Percentiles rank a stretch among this genome's conserved stretches.
These are phyloP conservation scores for Ploceus nigricollis DNA, from an alignment of 2,113 vertebrate genomes.

Conservation along the genomic window DNA sequence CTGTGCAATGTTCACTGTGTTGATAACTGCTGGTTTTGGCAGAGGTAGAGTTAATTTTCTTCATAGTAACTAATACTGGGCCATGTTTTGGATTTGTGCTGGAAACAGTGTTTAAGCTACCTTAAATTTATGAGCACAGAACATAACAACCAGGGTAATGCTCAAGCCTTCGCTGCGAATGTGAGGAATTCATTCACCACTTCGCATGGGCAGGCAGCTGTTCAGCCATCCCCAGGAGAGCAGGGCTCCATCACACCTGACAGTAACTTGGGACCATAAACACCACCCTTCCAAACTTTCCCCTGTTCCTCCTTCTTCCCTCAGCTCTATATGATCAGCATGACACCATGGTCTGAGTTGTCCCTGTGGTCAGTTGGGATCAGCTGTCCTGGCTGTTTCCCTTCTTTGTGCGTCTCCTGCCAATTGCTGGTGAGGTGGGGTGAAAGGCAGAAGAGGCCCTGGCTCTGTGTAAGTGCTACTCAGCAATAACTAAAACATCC, in stretches of 20 bases:
- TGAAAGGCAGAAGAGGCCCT: background rate
- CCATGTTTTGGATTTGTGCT: background rate
- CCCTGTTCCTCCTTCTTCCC: background rate
- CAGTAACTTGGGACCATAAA: background rate
- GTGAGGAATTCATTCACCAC: background rate
- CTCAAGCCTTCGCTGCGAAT: rapidly evolving
- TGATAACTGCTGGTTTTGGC: background rate
- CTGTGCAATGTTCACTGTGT: background rate
- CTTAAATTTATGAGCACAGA: background rate
- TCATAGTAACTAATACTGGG: background rate
- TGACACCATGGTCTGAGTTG: background rate
- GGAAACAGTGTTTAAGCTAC: background rate
- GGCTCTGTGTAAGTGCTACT: background rate
- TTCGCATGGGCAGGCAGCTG: background rate
- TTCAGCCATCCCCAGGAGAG: background rate
- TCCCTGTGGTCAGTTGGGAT: background rate
- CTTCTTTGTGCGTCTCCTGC: background rate
- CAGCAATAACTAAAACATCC: background rate
- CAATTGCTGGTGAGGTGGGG: rapidly evolving
- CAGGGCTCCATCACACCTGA: background rate
- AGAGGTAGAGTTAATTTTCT: background rate
- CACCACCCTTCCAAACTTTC: rapidly evolving
- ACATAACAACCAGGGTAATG: background rate
- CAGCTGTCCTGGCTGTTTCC: background rate
- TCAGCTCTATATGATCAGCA: background rate